Base-by-base conservation (phyloP, 2,797 vertebrate species). In the Lindbergichthys nudifrons region DNA sequence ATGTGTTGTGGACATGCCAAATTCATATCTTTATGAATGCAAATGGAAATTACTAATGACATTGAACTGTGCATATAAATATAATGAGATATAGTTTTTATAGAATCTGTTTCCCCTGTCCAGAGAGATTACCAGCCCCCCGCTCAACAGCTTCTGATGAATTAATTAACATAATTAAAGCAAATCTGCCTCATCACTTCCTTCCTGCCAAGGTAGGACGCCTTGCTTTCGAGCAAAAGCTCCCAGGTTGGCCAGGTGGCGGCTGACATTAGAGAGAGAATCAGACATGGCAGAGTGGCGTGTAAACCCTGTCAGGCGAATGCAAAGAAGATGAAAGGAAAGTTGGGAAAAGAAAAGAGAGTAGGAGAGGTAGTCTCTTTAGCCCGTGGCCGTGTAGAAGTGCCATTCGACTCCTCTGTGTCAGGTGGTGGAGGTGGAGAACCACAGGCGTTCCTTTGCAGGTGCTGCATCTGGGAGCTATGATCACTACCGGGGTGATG, bases 81-180 rank as follows among this genome's bases (percentile, higher is more conserved):
- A 86, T 90, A 92, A 93, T 88, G 89, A 92, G 85, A 92, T 89
- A 80, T 80, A 74, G 81, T 82, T 92, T 91, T 88, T 77, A 77
- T 51, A 86, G 78, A 87, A 87, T 88, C 77, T 78, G 77, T 75
- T 80, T 83, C 77, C 81, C 75, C 72, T 86, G 80, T 89, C 89
- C 84, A 84, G 67, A 68, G 88, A 91, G 90, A 93, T 90, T 90
- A 92, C 77, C 83, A 80, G 51, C 73, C 84, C 82, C 80, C 71
- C 58, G 74, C 90, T 91, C 90, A 88, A 89, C 91, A 91, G 87
- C 88, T 84, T 92, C 86, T 85, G 87, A 92, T 92, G 89, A 92
- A 93, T 93, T 81, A 70, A 94, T 94, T 93, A 92, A 69, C 90
- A 93, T 94, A 94, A 94, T 94, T 94, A 94, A 93, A 89, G 79